Conservation (phyloP, 2,888 invertebrate genomes). For the Argyra leucocephala region DNA sequence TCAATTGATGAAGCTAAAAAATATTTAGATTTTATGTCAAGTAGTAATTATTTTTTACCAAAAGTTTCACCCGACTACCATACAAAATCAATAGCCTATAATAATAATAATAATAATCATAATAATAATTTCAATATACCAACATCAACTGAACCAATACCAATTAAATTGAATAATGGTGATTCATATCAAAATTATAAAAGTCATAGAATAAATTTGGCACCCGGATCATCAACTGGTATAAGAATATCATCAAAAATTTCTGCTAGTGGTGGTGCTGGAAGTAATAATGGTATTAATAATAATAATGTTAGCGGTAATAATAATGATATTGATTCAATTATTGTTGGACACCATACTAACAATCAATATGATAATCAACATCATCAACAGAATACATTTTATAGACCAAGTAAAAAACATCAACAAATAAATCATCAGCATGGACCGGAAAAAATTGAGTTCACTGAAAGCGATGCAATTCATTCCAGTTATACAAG, state of each 20-base stretch:
- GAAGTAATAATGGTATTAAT: slow-evolving; percentile 14
- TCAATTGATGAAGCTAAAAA: slow-evolving; percentile 32
- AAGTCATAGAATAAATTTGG: background rate
- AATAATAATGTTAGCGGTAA: slow-evolving; percentile 19
- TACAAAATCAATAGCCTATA: slow-evolving; percentile 29
- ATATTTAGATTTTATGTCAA: slow-evolving; percentile 39
- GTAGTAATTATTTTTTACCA: slow-evolving; percentile 38
- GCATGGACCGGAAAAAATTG: slow-evolving; percentile 35
- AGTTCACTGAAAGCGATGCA: slow-evolving; percentile 40
- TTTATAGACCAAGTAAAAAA: slow-evolving; percentile 17
- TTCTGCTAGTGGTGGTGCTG: slow-evolving; percentile 1
- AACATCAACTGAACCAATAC: slow-evolving; percentile 24
- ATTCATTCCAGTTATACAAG: slow-evolving; percentile 34
- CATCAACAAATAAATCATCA: slow-evolving; percentile 18
- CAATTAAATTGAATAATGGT: slow-evolving; percentile 17
- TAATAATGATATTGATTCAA: slow-evolving; percentile 21
- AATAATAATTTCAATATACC: slow-evolving; percentile 19
- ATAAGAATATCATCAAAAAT: slow-evolving; percentile 19
- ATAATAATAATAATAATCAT: slow-evolving; percentile 24
- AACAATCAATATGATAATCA: slow-evolving; percentile 15
- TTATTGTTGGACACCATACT: slow-evolving; percentile 10
- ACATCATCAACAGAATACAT: slow-evolving; percentile 14
- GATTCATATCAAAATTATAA: background rate
- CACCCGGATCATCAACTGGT: slow-evolving; percentile 17
- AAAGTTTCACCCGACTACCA: slow-evolving; percentile 37